Conservation (phyloP, 2,888 invertebrate genomes). For the Erannis defoliaria region DNA sequence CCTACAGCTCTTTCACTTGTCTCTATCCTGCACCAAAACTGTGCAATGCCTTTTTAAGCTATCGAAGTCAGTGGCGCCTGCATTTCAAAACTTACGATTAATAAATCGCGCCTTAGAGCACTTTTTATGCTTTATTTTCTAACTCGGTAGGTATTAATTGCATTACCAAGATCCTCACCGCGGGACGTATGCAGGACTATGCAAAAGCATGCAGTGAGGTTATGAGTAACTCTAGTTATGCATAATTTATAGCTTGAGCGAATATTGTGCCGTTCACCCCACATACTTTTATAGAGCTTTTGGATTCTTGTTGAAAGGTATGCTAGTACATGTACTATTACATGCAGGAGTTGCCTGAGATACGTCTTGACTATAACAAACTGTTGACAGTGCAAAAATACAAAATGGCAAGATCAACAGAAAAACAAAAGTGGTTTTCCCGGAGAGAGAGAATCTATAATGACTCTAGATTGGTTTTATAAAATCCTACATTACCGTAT, state of each 20-base stretch:
- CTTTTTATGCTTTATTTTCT: neutral
- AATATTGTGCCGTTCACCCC: conserved; percentile 39
- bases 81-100: too few species aligned
- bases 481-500: too few species aligned
- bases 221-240: conserved; percentile 42
- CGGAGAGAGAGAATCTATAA: too few species aligned
- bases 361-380: neutral
- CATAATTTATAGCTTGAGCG: conserved; percentile 43
- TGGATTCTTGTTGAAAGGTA: conserved; percentile 12
- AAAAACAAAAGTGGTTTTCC: too few species aligned
- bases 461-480: too few species aligned
- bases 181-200: conserved; percentile 28
- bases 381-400: too few species aligned
- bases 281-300: conserved; percentile 35
- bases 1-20: neutral
- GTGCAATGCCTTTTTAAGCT: too few species aligned
- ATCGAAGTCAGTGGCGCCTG: too few species aligned
- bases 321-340: neutral
- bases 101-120: neutral
- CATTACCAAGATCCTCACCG: conserved; percentile 7
- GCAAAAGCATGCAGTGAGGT: conserved; percentile 36
- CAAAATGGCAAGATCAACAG: too few species aligned
- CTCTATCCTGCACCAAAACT: neutral
- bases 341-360: neutral
- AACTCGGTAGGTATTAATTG: conserved; percentile 10